Base-by-base conservation (phyloP, 2,113 vertebrate genomes). In the Petrocephalus zakoni region DNA sequence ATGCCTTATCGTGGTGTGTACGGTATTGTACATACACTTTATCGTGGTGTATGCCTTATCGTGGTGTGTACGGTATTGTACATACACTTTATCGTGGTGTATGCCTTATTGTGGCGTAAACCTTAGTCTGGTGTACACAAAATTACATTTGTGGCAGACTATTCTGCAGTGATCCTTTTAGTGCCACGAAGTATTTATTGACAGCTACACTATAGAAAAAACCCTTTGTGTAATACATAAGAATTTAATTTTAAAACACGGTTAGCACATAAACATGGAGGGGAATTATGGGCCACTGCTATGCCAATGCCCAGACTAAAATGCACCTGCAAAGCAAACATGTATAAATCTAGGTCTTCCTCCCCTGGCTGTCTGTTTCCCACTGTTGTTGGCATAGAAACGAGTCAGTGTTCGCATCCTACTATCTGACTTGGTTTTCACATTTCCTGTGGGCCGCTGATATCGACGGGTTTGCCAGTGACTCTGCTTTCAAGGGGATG, bases 301-400 rank as follows among this genome's bases (percentile, higher is more conserved):
- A 91, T 89, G 88, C 92, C 93, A 93, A 93, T 94, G 93, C 93
- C 92, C 91, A 91, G 49, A 78, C 93, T 93, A 92, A 88, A 94
- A 94, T 92, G 93, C 94, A 93, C 93, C 94, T 93, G 92, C 94
- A 92, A 93, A 34, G 29, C 51, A 55, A 55, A 55, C 49, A 55
- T 49, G 55, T 34, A 51, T 85, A 85, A 55, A 55, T 29, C 51
- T 93, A 94, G 93, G 92, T 92, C 93, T 93, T 92, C 92, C 37
- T 88, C 64, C 88, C 90, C 94, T 93, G 92, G 90, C 91, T 92
- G 89, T 93, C 92, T 93, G 93, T 93, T 93, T 94, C 94, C 94
- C 94, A 92, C 89, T 88, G 91, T 94, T 93, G 95, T 95, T 96
- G 95, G 95, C 95, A 96, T 95, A 95, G 95, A 95, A 96, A 96